Evolutionary conservation across 2,797 vertebrate genomes (phyloP), one percentile per base, ranked within the genome.

Genomic region (Pyrocephalus nanus): DNA sequence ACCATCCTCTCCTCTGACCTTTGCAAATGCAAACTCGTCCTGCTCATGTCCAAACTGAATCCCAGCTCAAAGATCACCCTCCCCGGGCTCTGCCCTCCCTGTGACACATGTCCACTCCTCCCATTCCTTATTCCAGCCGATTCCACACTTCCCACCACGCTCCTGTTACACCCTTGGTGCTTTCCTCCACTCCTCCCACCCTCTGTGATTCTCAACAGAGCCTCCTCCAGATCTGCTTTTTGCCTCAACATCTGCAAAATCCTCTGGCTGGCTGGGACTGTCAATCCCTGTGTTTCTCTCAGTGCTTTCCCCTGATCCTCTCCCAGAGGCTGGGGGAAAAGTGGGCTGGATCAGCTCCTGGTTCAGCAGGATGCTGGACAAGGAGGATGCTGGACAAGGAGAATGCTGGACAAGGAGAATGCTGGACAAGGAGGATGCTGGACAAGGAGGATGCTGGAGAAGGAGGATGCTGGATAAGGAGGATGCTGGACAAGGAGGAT

Each of bases 91-190:
- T 83, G 20, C 51, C 60, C 57, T 36, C 16, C 75, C 21, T 3
- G 1, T 3, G 8, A 16, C 4, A 11, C 6, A 11, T 4, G 0
- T 19, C 66, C 43, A 3, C 4, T 25, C 13, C 47, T 79, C 22
- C 71, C 9, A 8, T 9, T 29, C 75, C 10, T 62, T 1, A 8
- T 1, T 2, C 48, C 85, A 40, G 57, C 21, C 2, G 6, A 8
- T 10, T 12, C 50, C 36, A 7, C 0, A 0, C n/a, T 29, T 71
- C 10, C 53, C 75, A 62, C 40, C 16, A 2, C 19, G 3, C 36
- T 72, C n/a, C 42, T 43, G 16, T 21, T 29, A 22, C 34, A 20
- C 20, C 29, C 32, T 29, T 3, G 7, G 25, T 11, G 32, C 22
- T 55, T 40, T 17, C 50, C 4, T 7, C 58, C 42, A 25, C 4